Evolutionary conservation across 1,140 invertebrate species (phyloP), one percentile per base, ranked within the genome.

Genomic region (Brachystomella parvula): DNA sequence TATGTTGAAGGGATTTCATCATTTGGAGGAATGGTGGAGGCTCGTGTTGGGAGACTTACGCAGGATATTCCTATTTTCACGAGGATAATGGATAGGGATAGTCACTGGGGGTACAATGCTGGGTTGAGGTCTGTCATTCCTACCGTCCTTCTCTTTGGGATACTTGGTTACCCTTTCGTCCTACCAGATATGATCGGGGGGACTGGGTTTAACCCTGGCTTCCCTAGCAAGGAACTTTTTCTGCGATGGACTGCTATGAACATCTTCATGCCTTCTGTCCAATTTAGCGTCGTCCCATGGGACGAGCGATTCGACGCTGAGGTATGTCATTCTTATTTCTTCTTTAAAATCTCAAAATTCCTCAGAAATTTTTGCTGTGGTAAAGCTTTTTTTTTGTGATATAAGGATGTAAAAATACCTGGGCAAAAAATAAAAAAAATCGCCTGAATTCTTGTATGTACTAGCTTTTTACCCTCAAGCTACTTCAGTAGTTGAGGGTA

Each of bases 151-250:
- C 86, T 19, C 44, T 75, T 65, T 73, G 53, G 53, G n/a, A 47
- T 63, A 33, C 44, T 65, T 35, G 62, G 58, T 62, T 70, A 64
- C 77, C 83, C 86, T 0, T 86, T 89, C 71, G 86, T 94, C 3
- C 77, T 95, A 2, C 90, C 92, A 0, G 92, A 95, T 75, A 92
- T 94, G 88, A 87, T 96, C 71, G 93, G 93, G 2, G 93, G 93
- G 1, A 94, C 93, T 76, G 89, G 85, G 0, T 75, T 81, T 79
- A 21, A 74, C 72, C 21, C 74, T 1, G 24, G 74, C 1, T 3
- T 68, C 19, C 79, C 81, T 9, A 82, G 83, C 2, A 85, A 86
- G 68, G 88, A 96, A 76, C 78, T 96, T n/a, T 94, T 88, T 72
- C 84, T 95, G 47, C 80, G 93, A 72, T 97, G 92, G 93, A 77